Percentiles rank a stretch among this genome's conserved stretches.
phyloP scores from a whole-genome alignment of 2,888 invertebrate species.

The Oeneis ivallda region DNA sequence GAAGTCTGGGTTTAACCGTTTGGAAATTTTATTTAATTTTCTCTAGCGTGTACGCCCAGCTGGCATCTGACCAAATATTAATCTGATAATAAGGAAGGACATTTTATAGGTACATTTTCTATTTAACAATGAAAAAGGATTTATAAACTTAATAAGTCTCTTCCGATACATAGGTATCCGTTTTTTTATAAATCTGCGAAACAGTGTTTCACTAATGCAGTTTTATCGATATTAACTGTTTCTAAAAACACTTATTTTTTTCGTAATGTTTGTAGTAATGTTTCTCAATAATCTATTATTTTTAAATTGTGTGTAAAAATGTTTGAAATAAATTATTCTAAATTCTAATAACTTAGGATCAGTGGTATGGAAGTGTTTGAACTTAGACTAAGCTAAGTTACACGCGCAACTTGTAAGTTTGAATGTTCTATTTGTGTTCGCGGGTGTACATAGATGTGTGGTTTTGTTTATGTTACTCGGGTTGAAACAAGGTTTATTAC shows the following conservation, averaged over 20 bases:
- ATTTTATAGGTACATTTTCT: neutral
- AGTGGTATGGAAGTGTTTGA: neutral
- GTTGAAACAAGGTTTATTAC: conserved; percentile 65
- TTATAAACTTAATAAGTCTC: too few species aligned
- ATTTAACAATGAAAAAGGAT: too few species aligned
- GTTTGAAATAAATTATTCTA: too few species aligned
- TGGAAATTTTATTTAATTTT: conserved; percentile 21
- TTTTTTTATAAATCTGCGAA: too few species aligned
- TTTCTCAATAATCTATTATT: too few species aligned
- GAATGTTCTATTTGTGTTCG: conserved; percentile 16
- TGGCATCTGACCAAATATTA: conserved; percentile 19
- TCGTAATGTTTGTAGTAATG: too few species aligned
- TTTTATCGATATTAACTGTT: too few species aligned
- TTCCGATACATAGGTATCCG: too few species aligned
- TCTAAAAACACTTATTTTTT: too few species aligned
- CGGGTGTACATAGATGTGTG: conserved; percentile 37
- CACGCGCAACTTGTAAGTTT: conserved; percentile 5
- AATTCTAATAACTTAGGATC: too few species aligned
- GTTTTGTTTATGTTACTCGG: conserved; percentile 59
- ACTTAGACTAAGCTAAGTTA: neutral
- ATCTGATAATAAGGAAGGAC: conserved; percentile 15
- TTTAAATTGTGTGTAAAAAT: too few species aligned
- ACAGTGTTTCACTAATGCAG: too few species aligned
- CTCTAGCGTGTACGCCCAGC: conserved; percentile 15
- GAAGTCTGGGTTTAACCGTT: conserved; percentile 17